Conservation (phyloP, 2,797 vertebrate species). For the Xiphophorus birchmanni region DNA sequence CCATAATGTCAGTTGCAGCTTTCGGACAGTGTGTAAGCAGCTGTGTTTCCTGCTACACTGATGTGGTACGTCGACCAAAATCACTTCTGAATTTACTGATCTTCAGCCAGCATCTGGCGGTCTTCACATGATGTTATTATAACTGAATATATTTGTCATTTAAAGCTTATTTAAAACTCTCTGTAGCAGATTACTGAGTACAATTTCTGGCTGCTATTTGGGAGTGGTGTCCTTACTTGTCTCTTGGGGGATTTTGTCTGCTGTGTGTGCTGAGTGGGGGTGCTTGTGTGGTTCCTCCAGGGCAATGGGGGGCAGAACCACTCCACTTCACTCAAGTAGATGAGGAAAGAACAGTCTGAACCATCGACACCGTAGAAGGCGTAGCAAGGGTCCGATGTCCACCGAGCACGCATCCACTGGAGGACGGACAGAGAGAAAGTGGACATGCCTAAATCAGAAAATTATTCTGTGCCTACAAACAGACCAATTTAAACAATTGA, state of each 20-base stretch:
- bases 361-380: slow-evolving; percentile 96
- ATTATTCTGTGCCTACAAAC: neutral
- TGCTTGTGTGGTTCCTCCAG: slow-evolving; percentile 88
- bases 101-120: neutral
- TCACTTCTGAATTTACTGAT: slow-evolving; percentile 10
- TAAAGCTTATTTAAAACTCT: neutral
- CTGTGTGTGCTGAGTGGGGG: slow-evolving; percentile 68
- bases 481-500: neutral
- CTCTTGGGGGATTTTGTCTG: slow-evolving; percentile 71
- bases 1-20: neutral
- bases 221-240: slow-evolving; percentile 80
- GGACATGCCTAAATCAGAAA: neutral
- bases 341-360: slow-evolving; percentile 95
- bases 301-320: slow-evolving; percentile 94
- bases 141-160: neutral
- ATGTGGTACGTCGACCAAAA: neutral
- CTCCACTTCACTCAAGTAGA: slow-evolving; percentile 97
- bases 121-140: neutral
- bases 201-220: neutral
- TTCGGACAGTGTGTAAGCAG: neutral
- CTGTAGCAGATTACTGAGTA: neutral
- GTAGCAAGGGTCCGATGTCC: slow-evolving; percentile 97
- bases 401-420: slow-evolving; percentile 96
- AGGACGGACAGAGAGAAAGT: slow-evolving; percentile 1
- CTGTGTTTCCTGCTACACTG: neutral